Evolutionary conservation across 2,797 vertebrate species (phyloP).

Genomic region (Miichthys miiuy): DNA sequence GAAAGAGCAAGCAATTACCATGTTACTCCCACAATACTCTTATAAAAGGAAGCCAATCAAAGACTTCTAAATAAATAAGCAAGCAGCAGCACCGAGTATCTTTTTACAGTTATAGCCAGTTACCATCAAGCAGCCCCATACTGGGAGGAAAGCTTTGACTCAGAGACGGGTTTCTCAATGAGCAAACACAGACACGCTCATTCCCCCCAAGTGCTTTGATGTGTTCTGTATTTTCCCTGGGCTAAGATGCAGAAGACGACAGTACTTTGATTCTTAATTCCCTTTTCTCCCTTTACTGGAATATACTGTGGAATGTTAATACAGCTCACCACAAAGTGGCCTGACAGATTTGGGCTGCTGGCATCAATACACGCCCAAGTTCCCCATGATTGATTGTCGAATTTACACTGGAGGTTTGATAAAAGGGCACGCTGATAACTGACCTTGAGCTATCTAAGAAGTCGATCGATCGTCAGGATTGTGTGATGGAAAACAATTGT

Average conservation of each 20-base stretch:
- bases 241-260: slow-evolving; percentile 37
- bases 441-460: slow-evolving; percentile 6
- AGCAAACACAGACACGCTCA: slow-evolving; percentile 38
- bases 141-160: slow-evolving; percentile 43
- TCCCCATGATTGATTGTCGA: slow-evolving; percentile 44
- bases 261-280: slow-evolving; percentile 58
- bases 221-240: slow-evolving; percentile 32
- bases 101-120: slow-evolving; percentile 40
- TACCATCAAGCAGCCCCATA: slow-evolving; percentile 22
- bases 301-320: slow-evolving; percentile 51
- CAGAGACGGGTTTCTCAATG: slow-evolving; percentile 40
- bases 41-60: not conserved
- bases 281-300: slow-evolving; percentile 34
- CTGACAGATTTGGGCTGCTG: slow-evolving; percentile 56
- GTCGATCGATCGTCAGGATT: not conserved
- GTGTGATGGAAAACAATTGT: not conserved
- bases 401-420: slow-evolving; percentile 45
- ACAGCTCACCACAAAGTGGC: slow-evolving; percentile 29
- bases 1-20: not conserved
- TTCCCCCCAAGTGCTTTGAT: slow-evolving; percentile 50
- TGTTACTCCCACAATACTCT: not conserved
- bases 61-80: slow-evolving; percentile 35
- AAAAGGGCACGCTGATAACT: slow-evolving; percentile 35
- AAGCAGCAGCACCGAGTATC: not conserved
- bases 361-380: slow-evolving; percentile 13